phyloP scores from a whole-genome alignment of 2,888 invertebrate genomes.

The Acheta domesticus region DNA sequence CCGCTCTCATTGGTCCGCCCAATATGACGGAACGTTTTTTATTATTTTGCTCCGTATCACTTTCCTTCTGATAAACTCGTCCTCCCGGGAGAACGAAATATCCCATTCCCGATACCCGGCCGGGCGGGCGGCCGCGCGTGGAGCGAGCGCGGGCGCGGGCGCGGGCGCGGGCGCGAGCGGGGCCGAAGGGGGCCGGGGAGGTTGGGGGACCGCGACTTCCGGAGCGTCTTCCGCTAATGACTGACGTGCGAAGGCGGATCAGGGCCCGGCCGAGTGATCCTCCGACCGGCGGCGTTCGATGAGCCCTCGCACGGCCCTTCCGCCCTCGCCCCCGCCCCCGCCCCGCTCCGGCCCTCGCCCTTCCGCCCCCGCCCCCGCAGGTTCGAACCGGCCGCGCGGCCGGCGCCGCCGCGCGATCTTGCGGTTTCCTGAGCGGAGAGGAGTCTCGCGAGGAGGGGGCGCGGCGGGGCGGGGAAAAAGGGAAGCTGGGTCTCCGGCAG shows the following conservation, averaged over 20 bases:
- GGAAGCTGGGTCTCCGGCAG: too few species aligned
- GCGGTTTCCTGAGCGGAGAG: too few species aligned
- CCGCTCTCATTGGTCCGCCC: slow-evolving; percentile 2
- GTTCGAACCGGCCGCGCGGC: neutral
- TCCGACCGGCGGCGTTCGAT: neutral
- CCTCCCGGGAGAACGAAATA: slow-evolving; percentile 18
- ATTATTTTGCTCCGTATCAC: slow-evolving; percentile 18
- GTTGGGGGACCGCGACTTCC: neutral
- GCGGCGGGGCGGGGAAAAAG: too few species aligned
- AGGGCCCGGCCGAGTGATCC: neutral
- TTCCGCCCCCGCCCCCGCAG: neutral
- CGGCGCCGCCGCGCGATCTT: too few species aligned
- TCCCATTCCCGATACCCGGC: slow-evolving; percentile 5
- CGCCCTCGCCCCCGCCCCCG: neutral
- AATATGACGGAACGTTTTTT: slow-evolving; percentile 18
- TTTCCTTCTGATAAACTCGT: slow-evolving; percentile 18
- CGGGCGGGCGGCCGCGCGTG: neutral
- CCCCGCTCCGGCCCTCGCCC: neutral
- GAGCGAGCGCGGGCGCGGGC: neutral
- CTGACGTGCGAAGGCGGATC: slow-evolving; percentile 9
- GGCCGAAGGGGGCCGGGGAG: neutral
- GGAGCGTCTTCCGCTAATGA: slow-evolving; percentile 2
- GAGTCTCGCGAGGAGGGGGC: too few species aligned
- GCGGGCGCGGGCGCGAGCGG: neutral
- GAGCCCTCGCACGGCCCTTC: neutral